Conservation (phyloP, 2,797 vertebrate genomes). For the Hydrophis major region DNA sequence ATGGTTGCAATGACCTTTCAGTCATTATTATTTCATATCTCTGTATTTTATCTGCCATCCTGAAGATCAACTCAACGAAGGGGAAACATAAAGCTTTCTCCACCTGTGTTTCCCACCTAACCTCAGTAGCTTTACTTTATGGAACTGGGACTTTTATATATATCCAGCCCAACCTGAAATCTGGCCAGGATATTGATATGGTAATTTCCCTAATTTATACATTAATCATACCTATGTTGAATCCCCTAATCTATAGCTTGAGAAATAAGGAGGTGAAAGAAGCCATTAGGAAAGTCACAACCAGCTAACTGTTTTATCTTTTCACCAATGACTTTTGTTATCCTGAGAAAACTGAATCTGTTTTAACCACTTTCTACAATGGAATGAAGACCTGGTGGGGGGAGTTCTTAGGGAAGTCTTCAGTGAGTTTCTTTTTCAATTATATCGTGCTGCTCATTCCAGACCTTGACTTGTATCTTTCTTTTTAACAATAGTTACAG, state of each 20-base stretch:
- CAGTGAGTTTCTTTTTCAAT: background rate
- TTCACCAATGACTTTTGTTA: background rate
- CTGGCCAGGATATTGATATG: background rate
- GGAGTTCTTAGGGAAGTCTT: background rate
- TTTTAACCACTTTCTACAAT: too few relatives aligned
- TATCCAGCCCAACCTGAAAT: conserved; percentile 9
- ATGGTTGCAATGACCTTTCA: background rate
- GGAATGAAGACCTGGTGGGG: background rate
- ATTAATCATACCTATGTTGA: conserved; percentile 5
- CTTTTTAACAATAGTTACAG: background rate
- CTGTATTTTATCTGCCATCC: conserved; percentile 3
- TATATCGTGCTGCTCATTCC: background rate
- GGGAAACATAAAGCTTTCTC: background rate
- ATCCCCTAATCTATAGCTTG: conserved; percentile 13
- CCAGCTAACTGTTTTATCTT: background rate
- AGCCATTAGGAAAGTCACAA: background rate
- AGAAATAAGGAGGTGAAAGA: conserved; percentile 18
- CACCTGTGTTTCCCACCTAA: conserved; percentile 9
- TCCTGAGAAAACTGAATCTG: background rate
- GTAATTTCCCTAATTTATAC: conserved; percentile 2
- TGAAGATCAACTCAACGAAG: background rate
- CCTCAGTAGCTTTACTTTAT: conserved; percentile 3
- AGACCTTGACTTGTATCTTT: background rate
- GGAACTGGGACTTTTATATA: conserved; percentile 1
- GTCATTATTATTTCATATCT: conserved; percentile 5